A percentile compares a stretch with the other conserved stretches of the same genome.
phyloP scores from a whole-genome alignment of 2,113 vertebrate species.

The Anseranas semipalmata region DNA sequence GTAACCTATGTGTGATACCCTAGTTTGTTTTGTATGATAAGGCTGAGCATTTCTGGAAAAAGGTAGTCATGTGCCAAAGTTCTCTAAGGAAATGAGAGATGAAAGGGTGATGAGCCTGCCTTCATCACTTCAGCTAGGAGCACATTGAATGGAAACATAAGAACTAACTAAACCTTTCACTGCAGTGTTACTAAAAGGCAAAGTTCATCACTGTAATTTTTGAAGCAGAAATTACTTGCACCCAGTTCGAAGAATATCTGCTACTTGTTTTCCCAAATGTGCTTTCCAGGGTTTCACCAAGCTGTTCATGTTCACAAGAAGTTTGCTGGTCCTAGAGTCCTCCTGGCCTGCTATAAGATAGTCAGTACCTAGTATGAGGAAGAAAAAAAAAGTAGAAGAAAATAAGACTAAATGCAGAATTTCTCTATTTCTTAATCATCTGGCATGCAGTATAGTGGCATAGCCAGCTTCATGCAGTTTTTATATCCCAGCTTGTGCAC shows the following conservation, averaged over 20 bases:
- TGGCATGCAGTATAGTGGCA: neutral
- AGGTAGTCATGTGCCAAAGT: neutral
- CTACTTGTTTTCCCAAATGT: constrained; percentile 71
- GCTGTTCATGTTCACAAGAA: constrained; percentile 89
- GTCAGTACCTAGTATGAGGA: constrained; percentile 74
- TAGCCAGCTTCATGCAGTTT: neutral
- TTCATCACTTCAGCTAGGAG: constrained; percentile 20
- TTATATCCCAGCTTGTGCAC: neutral
- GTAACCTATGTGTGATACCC: neutral
- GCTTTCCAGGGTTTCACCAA: constrained; percentile 86
- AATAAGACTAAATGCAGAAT: neutral
- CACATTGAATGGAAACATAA: neutral
- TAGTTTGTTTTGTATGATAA: neutral
- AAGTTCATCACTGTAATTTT: constrained; percentile 36
- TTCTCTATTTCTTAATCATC: neutral
- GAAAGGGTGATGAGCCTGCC: neutral
- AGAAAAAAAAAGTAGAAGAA: neutral
- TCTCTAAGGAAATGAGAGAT: constrained; percentile 12
- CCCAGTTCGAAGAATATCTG: constrained; percentile 72
- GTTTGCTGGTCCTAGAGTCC: constrained; percentile 78
- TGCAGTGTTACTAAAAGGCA: constrained; percentile 45
- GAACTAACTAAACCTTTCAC: constrained; percentile 58
- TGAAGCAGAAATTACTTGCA: constrained; percentile 67
- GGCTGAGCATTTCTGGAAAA: neutral
- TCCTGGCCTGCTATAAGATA: constrained; percentile 89